phyloP scores from a whole-genome alignment of 2,888 invertebrate genomes.

The Conomelus anceps region DNA sequence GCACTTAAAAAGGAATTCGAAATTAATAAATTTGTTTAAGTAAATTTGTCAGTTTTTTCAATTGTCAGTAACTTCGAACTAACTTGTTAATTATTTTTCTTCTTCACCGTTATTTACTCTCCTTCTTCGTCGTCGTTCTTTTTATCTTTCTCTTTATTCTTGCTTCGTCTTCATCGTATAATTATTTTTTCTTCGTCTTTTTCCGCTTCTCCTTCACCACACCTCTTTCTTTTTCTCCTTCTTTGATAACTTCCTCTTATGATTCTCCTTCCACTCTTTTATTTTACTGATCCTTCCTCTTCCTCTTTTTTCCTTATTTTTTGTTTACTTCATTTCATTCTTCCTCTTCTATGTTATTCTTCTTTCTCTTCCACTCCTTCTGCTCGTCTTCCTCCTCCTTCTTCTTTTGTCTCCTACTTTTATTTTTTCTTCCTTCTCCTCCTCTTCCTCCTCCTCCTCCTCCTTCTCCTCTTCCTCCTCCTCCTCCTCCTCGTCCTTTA shows the following conservation, averaged over 20 bases:
- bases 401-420: neutral
- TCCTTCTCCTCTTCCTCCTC: neutral
- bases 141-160: too few species aligned
- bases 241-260: neutral
- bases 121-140: too few species aligned
- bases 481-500: too few species aligned
- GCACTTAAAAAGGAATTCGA: too few species aligned
- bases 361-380: neutral
- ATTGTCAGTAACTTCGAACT: too few species aligned
- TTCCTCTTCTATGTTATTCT: neutral
- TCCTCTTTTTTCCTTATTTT: neutral
- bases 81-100: too few species aligned
- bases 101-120: too few species aligned
- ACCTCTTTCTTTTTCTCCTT: neutral
- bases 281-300: neutral
- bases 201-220: neutral
- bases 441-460: neutral
- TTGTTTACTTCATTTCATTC: neutral
- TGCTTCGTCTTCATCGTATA: too few species aligned
- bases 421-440: neutral
- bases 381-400: neutral
- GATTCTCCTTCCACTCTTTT: neutral
- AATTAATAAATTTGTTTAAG: too few species aligned
- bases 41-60: too few species aligned
- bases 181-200: too few species aligned